Evolutionary conservation across 2,113 vertebrate species (phyloP).

Genomic region (Oryctolagus cuniculus): DNA sequence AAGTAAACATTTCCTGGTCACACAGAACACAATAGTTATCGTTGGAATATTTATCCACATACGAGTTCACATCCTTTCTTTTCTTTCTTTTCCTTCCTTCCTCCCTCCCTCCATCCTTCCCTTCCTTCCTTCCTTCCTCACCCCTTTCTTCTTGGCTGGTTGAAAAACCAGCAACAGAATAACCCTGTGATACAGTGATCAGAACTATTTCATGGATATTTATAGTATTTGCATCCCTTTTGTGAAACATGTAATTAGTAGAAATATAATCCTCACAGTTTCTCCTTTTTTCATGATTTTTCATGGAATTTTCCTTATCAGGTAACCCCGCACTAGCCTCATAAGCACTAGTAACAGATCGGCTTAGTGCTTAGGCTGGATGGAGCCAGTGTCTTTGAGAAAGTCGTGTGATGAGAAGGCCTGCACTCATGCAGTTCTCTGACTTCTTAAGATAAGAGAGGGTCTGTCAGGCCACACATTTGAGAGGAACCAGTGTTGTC

Average conservation of each 20-base stretch:
- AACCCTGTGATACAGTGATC: not conserved
- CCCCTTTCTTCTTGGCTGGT: not conserved
- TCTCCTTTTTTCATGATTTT: not conserved
- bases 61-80: not conserved
- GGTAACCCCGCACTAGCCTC: not conserved
- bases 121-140: not conserved
- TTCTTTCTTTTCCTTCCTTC: not conserved
- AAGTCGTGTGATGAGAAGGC: not conserved
- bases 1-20: not conserved
- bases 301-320: not conserved
- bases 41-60: not conserved
- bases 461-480: not conserved
- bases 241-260: not conserved
- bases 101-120: rapidly evolving
- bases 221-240: not conserved
- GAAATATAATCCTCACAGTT: not conserved
- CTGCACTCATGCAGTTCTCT: not conserved
- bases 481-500: not conserved
- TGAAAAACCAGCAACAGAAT: not conserved
- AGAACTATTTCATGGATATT: not conserved
- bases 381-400: not conserved
- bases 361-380: not conserved
- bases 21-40: not conserved
- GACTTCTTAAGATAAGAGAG: not conserved
- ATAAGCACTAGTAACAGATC: not conserved